phyloP scores from a whole-genome alignment of 2,888 invertebrate species.

The Eumacrocentrus americanus region DNA sequence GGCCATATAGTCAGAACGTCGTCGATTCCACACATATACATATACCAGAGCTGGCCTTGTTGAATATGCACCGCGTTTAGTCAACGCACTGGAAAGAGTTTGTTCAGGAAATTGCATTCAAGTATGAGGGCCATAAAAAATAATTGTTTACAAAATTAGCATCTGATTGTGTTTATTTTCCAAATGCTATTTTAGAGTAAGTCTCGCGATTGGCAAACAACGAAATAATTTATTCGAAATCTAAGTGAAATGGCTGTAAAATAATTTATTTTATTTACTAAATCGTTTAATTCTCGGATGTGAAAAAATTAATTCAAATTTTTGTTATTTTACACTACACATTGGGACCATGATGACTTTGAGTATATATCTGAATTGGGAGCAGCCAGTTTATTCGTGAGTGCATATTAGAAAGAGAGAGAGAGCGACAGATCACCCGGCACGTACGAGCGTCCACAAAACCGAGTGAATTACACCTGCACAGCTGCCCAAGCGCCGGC shows the following conservation, averaged over 20 bases:
- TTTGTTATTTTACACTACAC: background rate
- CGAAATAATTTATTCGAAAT: too few species aligned
- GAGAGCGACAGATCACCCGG: slow-evolving; percentile 31
- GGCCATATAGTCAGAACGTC: too few species aligned
- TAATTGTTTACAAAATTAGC: slow-evolving; percentile 11
- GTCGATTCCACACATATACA: slow-evolving; percentile 16
- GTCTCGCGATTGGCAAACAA: too few species aligned
- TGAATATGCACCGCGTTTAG: slow-evolving; percentile 41
- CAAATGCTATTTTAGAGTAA: too few species aligned
- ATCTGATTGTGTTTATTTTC: too few species aligned
- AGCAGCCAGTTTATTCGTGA: too few species aligned
- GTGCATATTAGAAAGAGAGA: slow-evolving; percentile 21
- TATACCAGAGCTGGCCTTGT: slow-evolving; percentile 30
- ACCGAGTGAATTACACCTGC: slow-evolving; percentile 59
- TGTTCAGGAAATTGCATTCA: slow-evolving; percentile 33
- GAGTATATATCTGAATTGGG: background rate
- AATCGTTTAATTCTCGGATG: too few species aligned
- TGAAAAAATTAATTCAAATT: background rate
- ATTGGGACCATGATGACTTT: background rate
- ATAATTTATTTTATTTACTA: too few species aligned
- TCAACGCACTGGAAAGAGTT: slow-evolving; percentile 24
- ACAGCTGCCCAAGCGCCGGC: slow-evolving; percentile 54
- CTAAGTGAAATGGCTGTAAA: too few species aligned
- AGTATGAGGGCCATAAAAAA: slow-evolving; percentile 5
- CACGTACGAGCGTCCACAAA: slow-evolving; percentile 49